Evolutionary conservation across 2,113 vertebrate species (phyloP), one percentile per base, ranked within the genome.

Genomic region (Nyctibius bracteatus): DNA sequence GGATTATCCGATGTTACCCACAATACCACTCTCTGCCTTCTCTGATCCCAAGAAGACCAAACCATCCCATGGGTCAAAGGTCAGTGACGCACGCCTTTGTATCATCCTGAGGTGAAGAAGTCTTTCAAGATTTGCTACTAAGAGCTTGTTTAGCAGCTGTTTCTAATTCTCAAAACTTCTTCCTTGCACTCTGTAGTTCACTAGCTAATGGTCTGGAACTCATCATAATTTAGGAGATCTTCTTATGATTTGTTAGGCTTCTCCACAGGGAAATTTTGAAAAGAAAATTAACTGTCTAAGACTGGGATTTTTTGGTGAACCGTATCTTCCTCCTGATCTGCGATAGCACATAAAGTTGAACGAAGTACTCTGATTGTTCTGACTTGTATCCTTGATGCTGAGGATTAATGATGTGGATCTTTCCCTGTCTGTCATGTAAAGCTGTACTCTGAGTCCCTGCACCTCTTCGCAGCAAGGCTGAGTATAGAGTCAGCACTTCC

Each of bases 21-120:
- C 99, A 87, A 99, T 99, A 97, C 99, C 99, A 39, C 99, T 99
- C 47, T 99, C 99, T 90, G 99, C 99, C 96, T 99, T 99, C 97
- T 99, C 99, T 57, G 99, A 99, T 97, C 99, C 99, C 96, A 99
- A 99, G 98, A 99, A 99, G 98, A 99, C 98, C 96, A 99, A 99
- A 97, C 98, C 98, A 6, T 98, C 99, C 92, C 99, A 99, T 62
- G 98, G 99, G 87, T 99, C 99, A 97, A 99, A 99, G 99, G 99
- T 99, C 93, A 97, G 99, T 98, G 96, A 86, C 90, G 81, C 41
- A 46, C 84, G 78, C 90, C 90, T 96, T 95, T 86, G 92, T 92
- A 91, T 94, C 81, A 33, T 33, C 67, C 62, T 4, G 89, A 95
- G 92, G 93, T 81, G 63, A 94, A 73, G 30, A 57, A 65, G 73